These are phyloP conservation scores for Euura saliciscinereae DNA, from an alignment of 1,140 invertebrate genomes.

Conservation along the genomic window DNA sequence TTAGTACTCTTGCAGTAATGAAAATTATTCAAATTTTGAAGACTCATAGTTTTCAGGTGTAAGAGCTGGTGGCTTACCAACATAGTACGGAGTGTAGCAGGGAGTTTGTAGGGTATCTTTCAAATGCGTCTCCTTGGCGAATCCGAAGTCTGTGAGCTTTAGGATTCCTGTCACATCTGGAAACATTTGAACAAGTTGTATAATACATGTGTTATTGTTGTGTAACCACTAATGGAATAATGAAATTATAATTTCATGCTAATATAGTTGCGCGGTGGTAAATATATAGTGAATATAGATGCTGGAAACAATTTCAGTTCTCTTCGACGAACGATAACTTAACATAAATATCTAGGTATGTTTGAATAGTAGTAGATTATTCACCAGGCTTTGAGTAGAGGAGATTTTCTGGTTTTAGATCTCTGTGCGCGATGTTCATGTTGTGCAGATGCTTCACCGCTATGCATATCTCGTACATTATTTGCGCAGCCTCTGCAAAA, in stretches of 20 bases:
- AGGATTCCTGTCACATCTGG: constrained; percentile 75
- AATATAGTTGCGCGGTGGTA: no score
- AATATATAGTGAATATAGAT: no score
- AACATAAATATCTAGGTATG: not conserved
- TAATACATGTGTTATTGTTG: not conserved
- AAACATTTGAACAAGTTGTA: constrained; percentile 22
- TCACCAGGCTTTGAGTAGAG: constrained; percentile 75
- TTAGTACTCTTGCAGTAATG: no score
- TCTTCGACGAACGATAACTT: no score
- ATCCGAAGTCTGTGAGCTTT: constrained; percentile 99
- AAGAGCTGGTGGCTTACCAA: constrained; percentile 66
- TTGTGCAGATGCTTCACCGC: constrained; percentile 96
- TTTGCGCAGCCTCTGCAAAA: constrained; percentile 84
- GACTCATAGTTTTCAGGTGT: constrained; percentile 5
- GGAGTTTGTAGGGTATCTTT: constrained; percentile 92
- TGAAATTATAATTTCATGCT: no score
- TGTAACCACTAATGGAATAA: no score
- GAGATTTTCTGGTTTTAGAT: constrained; percentile 94
- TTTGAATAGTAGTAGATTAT: constrained; percentile 12
- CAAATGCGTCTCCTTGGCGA: constrained; percentile 95
- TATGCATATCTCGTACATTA: constrained; percentile 95
- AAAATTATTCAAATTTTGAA: constrained; percentile 8
- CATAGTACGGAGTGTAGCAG: constrained; percentile 99
- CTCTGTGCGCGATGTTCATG: constrained; percentile 95
- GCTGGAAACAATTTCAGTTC: no score